A percentile compares a stretch with the other conserved stretches of the same genome.
phyloP scores from a whole-genome alignment of 1,140 invertebrate genomes.

The Eupristina koningsbergeri region DNA sequence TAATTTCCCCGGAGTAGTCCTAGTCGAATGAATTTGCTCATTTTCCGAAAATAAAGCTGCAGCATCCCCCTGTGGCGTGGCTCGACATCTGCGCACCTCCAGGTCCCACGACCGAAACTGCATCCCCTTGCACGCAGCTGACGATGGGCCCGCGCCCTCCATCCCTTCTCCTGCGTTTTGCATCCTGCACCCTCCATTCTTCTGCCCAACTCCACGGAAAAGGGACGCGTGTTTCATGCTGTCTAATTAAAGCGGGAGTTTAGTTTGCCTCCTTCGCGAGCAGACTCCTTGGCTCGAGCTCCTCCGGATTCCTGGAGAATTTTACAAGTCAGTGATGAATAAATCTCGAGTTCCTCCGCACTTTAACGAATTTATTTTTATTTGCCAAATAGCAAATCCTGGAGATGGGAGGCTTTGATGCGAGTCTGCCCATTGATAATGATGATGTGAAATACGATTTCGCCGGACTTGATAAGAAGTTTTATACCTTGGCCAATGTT shows the following conservation, averaged over 20 bases:
- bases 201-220: background rate
- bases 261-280: no score
- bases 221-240: background rate
- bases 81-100: background rate
- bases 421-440: no score
- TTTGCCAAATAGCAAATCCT: background rate
- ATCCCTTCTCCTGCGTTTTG: no score
- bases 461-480: background rate
- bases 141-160: background rate
- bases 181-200: slow-evolving; percentile 6
- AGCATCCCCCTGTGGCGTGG: background rate
- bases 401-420: background rate
- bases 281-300: background rate
- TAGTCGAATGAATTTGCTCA: background rate
- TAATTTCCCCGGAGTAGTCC: background rate
- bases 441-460: background rate
- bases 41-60: slow-evolving; percentile 28
- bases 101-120: no score
- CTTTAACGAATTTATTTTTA: background rate
- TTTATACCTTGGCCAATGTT: background rate
- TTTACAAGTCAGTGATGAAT: no score
- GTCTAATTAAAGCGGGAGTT: slow-evolving; percentile 4
- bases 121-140: background rate
- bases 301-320: no score
- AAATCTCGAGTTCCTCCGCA: no score